These are phyloP conservation scores for Cacatua alba DNA, from an alignment of 2,113 vertebrate genomes.

Conservation along the genomic window DNA sequence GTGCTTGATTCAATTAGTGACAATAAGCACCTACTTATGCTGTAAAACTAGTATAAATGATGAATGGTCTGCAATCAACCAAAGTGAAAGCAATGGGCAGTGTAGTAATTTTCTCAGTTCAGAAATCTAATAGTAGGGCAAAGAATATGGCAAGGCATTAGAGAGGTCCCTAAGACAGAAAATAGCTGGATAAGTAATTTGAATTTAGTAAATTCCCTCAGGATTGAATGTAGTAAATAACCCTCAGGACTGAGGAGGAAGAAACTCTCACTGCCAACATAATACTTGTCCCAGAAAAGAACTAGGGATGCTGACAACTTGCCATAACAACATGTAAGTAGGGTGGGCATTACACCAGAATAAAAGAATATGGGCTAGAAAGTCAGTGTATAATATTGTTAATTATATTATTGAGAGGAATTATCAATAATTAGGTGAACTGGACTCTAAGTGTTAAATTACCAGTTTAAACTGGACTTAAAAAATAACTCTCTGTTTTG, in stretches of 20 bases:
- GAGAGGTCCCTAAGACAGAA: neutral
- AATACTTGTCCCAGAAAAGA: neutral
- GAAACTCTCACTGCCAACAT: neutral
- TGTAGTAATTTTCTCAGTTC: neutral
- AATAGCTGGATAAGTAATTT: neutral
- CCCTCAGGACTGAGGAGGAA: neutral
- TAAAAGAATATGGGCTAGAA: neutral
- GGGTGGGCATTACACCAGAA: neutral
- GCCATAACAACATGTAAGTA: neutral
- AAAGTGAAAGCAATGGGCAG: neutral
- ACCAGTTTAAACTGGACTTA: neutral
- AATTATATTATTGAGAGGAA: neutral
- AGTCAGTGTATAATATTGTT: neutral
- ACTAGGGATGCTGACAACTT: rapidly evolving
- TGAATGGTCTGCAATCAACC: neutral
- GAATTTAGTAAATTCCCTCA: neutral
- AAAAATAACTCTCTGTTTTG: neutral
- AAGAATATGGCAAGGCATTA: neutral
- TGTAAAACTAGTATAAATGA: neutral
- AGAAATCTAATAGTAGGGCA: neutral
- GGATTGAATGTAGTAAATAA: neutral
- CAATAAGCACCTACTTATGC: neutral
- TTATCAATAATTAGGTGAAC: neutral
- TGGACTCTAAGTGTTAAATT: neutral
- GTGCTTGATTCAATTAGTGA: neutral